phyloP scores from a whole-genome alignment of 1,140 invertebrate genomes.

The Heliconius hermathena region DNA sequence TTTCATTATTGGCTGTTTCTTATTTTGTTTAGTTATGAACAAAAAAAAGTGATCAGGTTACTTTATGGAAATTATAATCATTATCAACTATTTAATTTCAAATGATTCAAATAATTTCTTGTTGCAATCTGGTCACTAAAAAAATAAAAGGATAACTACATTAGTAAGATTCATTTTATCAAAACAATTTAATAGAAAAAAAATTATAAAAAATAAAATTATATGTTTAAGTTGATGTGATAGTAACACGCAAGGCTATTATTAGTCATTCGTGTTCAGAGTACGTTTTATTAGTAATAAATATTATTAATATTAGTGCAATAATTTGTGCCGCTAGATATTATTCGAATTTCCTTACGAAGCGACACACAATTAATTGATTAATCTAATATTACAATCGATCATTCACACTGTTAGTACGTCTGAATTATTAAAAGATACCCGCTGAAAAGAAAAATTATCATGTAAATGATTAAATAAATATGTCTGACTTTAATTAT shows the following conservation, averaged over 20 bases:
- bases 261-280: neutral
- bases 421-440: neutral
- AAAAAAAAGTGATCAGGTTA: slow-evolving; percentile 11
- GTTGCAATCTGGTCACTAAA: neutral
- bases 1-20: neutral
- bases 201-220: neutral
- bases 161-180: slow-evolving; percentile 7
- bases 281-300: neutral
- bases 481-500: too few relatives aligned
- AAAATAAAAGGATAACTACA: neutral
- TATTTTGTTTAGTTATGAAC: slow-evolving; percentile 9
- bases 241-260: slow-evolving; percentile 5
- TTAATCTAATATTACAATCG: neutral
- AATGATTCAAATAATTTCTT: neutral
- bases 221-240: slow-evolving; percentile 5
- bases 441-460: too few relatives aligned
- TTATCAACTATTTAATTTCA: neutral
- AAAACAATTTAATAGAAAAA: neutral
- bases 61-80: neutral
- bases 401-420: neutral
- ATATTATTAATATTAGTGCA: neutral
- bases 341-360: neutral
- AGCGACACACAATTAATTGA: neutral
- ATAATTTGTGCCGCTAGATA: slow-evolving; percentile 3
- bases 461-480: too few relatives aligned